Percentiles rank a stretch among this genome's conserved stretches.
Evolutionary conservation across 1,140 invertebrate species (phyloP).

Genomic region (Zaprionus lachaisei): DNA sequence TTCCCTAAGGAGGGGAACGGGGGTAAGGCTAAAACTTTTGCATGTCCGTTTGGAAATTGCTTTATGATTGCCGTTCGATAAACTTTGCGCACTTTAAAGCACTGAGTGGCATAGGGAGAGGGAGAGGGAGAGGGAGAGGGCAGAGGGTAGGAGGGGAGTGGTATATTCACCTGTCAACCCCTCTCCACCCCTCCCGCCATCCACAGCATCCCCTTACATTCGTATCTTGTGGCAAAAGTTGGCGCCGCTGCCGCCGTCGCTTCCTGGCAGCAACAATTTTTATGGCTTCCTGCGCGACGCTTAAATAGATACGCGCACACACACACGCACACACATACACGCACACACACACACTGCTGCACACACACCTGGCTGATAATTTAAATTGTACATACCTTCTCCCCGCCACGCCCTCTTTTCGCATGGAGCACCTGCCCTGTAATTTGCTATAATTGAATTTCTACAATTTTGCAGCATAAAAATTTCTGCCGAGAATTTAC

Average conservation of each 20-base stretch:
- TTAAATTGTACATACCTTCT: slow-evolving; percentile 57
- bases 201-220: background rate
- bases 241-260: slow-evolving; percentile 45
- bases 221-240: slow-evolving; percentile 57
- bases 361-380: slow-evolving; percentile 51
- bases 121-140: background rate
- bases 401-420: too few species aligned
- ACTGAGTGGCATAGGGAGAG: background rate
- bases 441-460: slow-evolving; percentile 73
- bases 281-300: slow-evolving; percentile 66
- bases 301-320: slow-evolving; percentile 57
- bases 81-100: slow-evolving; percentile 64
- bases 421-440: slow-evolving; percentile 19
- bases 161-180: background rate
- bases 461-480: slow-evolving; percentile 55
- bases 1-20: background rate
- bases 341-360: slow-evolving; percentile 2
- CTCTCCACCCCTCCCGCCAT: background rate
- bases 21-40: slow-evolving; percentile 48
- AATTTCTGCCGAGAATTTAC: slow-evolving; percentile 32
- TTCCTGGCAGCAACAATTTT: slow-evolving; percentile 68
- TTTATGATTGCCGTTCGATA: slow-evolving; percentile 68
- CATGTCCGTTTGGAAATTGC: slow-evolving; percentile 72
- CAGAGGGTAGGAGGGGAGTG: background rate
- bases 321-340: slow-evolving; percentile 10